A percentile compares a stretch with the other conserved stretches of the same genome.
Conservation (phyloP, 2,888 invertebrate genomes). For the Cheilosia vernalis region DNA sequence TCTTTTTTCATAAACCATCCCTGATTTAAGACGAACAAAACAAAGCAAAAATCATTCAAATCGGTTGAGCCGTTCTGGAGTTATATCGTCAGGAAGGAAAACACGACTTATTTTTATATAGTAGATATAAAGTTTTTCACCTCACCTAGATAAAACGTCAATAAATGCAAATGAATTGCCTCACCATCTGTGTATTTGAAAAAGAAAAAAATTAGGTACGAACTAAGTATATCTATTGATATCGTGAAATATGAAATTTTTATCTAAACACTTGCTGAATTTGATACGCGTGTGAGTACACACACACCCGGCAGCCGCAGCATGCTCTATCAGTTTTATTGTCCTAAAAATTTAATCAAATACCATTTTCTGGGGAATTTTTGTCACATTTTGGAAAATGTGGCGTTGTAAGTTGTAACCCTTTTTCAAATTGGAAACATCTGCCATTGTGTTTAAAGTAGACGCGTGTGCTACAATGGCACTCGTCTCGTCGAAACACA, state of each 20-base stretch:
- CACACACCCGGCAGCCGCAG: slow-evolving; percentile 13
- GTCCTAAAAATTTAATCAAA: slow-evolving; percentile 29
- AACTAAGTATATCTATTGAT: not conserved
- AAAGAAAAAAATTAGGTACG: not conserved
- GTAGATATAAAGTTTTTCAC: slow-evolving; percentile 33
- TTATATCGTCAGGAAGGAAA: too few species aligned
- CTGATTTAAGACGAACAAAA: too few species aligned
- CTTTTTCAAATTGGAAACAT: slow-evolving; percentile 61
- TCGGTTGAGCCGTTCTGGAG: too few species aligned
- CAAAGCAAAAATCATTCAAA: too few species aligned
- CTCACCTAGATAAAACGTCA: slow-evolving; percentile 37
- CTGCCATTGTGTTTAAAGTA: slow-evolving; percentile 64
- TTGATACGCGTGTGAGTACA: slow-evolving; percentile 39
- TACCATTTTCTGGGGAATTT: slow-evolving; percentile 25
- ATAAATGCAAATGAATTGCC: slow-evolving; percentile 51
- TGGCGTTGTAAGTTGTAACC: slow-evolving; percentile 53
- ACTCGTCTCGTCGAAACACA: slow-evolving; percentile 38
- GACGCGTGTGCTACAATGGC: slow-evolving; percentile 47
- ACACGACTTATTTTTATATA: too few species aligned
- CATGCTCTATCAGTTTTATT: slow-evolving; percentile 6
- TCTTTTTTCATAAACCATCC: too few species aligned
- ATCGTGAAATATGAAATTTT: slow-evolving; percentile 42
- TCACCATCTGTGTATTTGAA: slow-evolving; percentile 22
- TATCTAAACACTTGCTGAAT: slow-evolving; percentile 42
- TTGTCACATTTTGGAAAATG: slow-evolving; percentile 43